Percentiles rank a stretch among this genome's conserved stretches.
Conservation (phyloP, 92 coral and sea anemone genomes). For the Ricordea florida region DNA sequence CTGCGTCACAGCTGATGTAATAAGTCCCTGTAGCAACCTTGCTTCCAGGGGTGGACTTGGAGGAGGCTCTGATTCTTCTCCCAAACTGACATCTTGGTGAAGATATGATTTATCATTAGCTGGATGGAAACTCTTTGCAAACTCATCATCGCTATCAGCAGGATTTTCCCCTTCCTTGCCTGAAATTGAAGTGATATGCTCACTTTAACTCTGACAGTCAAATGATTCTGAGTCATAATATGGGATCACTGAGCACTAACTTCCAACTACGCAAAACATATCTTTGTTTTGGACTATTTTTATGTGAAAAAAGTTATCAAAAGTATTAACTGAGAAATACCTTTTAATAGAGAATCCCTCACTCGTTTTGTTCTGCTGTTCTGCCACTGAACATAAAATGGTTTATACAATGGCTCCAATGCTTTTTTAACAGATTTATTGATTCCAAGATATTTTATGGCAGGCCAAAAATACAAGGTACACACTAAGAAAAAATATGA, state of each 20-base stretch:
- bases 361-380: conserved; percentile 86
- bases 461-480: conserved; percentile 85
- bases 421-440: conserved; percentile 60
- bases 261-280: not conserved
- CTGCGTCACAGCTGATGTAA: conserved; percentile 22
- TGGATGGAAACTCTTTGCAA: conserved; percentile 65
- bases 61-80: conserved; percentile 1
- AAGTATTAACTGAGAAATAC: conserved; percentile 1
- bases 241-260: not conserved
- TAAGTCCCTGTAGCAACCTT: conserved; percentile 13
- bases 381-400: conserved; percentile 92
- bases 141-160: conserved; percentile 87
- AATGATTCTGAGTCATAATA: not conserved
- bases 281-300: not conserved
- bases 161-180: conserved; percentile 38
- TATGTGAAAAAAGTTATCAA: not conserved
- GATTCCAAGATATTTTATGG: conserved; percentile 85
- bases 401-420: conserved; percentile 75
- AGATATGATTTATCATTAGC: not conserved
- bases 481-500: conserved; percentile 42
- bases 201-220: not conserved
- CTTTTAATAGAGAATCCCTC: conserved; percentile 62
- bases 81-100: not conserved
- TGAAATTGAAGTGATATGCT: not conserved
- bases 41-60: conserved; percentile 2